phyloP scores from a whole-genome alignment of 2,888 invertebrate species.

The Gortyna flavago region DNA sequence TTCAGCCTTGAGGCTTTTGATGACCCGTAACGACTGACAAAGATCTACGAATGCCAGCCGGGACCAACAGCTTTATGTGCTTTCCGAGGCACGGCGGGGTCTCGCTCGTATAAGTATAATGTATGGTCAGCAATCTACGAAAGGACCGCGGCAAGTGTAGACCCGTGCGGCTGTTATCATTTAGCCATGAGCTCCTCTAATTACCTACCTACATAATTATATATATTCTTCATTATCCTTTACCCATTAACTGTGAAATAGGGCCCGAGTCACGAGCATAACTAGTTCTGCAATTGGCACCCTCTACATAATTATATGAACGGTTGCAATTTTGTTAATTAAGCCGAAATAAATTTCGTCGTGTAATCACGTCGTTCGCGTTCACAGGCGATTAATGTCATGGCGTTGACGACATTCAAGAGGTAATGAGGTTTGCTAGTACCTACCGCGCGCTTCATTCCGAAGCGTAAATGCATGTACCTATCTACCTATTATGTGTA shows the following conservation, averaged over 20 bases:
- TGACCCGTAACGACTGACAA: neutral
- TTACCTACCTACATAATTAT: neutral
- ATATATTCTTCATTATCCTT: neutral
- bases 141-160: neutral
- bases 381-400: slow-evolving; percentile 55
- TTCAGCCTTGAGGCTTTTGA: neutral
- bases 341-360: slow-evolving; percentile 53
- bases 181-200: neutral
- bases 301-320: slow-evolving; percentile 7
- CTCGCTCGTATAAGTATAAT: neutral
- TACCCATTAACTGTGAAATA: neutral
- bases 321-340: slow-evolving; percentile 56
- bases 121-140: neutral
- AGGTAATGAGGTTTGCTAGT: slow-evolving; percentile 57
- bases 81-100: neutral
- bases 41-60: neutral
- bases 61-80: neutral
- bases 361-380: slow-evolving; percentile 56
- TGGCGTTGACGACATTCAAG: slow-evolving; percentile 38
- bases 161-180: neutral
- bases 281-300: slow-evolving; percentile 18
- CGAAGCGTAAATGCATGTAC: slow-evolving; percentile 28
- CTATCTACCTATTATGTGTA: slow-evolving; percentile 2
- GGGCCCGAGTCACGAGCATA: neutral
- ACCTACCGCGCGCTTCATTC: slow-evolving; percentile 47